Base-by-base conservation (phyloP, 1,140 invertebrate species). In the Proctacanthus coquilletti region DNA sequence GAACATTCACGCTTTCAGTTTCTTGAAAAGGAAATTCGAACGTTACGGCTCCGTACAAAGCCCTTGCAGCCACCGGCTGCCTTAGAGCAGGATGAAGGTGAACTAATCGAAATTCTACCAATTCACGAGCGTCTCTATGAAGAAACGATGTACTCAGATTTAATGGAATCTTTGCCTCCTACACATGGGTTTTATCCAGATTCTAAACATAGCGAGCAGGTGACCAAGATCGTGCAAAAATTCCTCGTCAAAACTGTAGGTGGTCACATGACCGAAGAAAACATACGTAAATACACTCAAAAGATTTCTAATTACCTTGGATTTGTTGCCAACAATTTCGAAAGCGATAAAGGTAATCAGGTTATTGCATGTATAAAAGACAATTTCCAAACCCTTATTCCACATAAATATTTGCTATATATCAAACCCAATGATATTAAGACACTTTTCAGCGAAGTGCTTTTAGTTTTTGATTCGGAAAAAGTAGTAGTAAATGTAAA, bases 11-110 rank as follows among this genome's bases (percentile, higher is more conserved):
- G 11, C 0, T 3, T 34, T 15, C n/a, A 59, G 56, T 47, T 45
- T 21, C 32, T 60, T 35, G 56, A 60, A 25, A 43, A 51, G 4
- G 56, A 59, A 39, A 60, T 60, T 15, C 51, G 53, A 18, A 44
- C 53, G 2, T 31, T 60, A 13, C 51, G 56, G 1, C 32, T 59
- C 0, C 59, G 59, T 30, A 46, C 56, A 2, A 60, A 59, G 21
- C 53, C 56, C 0, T 36, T 60, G 18, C 50, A 56, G 20, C 15
- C 18, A 4, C 27, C 10, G 9, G 29, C 10, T 33, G 38, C 31
- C 14, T 23, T 10, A 13, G 5, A 8, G 9, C 21, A 32, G 11
- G 38, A 39, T 4, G 39, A 41, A 6, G 10, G 11, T 21, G 18
- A 13, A 29, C 36, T 30, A 5, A 35, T 42, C 8, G 15, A 18